A percentile compares a stretch with the other conserved stretches of the same genome.
These are phyloP conservation scores for Piliocolobus tephrosceles DNA, from an alignment of 2,113 vertebrate genomes.

Conservation along the genomic window DNA sequence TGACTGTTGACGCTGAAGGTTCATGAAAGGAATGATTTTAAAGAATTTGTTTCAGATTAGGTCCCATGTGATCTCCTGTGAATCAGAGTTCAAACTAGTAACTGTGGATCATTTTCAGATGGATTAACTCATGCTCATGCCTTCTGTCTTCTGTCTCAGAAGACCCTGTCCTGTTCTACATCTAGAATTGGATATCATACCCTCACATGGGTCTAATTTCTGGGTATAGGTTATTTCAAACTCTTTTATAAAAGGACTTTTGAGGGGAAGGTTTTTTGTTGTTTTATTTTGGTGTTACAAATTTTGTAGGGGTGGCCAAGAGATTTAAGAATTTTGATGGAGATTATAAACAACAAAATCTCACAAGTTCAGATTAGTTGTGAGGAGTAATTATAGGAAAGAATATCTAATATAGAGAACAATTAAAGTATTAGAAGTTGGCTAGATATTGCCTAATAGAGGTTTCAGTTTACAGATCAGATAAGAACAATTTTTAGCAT, in stretches of 20 bases:
- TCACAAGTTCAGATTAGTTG: background rate
- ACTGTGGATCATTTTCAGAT: background rate
- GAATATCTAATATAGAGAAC: background rate
- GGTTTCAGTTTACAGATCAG: background rate
- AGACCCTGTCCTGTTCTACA: background rate
- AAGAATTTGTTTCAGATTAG: constrained; percentile 37
- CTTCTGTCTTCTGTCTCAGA: background rate
- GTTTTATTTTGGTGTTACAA: background rate
- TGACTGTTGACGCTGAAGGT: background rate
- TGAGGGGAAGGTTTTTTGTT: background rate
- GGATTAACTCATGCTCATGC: background rate
- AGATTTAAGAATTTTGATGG: background rate
- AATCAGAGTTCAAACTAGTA: background rate
- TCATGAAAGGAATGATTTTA: constrained; percentile 39
- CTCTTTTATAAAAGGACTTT: background rate
- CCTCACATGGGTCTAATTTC: background rate
- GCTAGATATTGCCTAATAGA: background rate
- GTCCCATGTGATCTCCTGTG: background rate
- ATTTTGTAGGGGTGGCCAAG: background rate
- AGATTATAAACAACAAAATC: background rate
- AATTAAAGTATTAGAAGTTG: background rate
- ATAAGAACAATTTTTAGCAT: constrained; percentile 32
- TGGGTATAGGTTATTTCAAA: background rate
- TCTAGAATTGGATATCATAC: background rate
- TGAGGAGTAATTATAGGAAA: background rate